These are phyloP conservation scores for Dasysyrphus albostriatus DNA, from an alignment of 2,888 invertebrate species.

Conservation along the genomic window DNA sequence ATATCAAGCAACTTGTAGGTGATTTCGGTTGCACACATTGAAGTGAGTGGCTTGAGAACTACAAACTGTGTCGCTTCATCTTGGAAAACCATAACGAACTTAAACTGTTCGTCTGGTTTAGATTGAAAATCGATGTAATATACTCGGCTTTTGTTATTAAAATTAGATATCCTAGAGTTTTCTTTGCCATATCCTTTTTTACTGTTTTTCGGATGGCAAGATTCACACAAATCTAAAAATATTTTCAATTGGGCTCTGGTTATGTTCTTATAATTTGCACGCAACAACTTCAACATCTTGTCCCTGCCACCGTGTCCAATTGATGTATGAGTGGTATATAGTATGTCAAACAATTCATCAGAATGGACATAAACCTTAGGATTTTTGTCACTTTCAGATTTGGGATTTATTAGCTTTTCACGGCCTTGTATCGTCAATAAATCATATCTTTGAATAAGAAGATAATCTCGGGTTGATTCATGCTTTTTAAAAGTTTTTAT, in stretches of 20 bases:
- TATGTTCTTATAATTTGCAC: constrained; percentile 1
- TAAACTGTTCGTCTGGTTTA: neutral
- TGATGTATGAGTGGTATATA: constrained; percentile 8
- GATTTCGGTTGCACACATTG: neutral
- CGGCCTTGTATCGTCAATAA: constrained; percentile 3
- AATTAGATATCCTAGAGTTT: neutral
- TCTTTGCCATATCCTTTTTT: neutral
- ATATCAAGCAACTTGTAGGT: neutral
- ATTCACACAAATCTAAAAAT: constrained; percentile 24
- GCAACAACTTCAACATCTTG: constrained; percentile 8
- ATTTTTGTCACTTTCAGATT: neutral
- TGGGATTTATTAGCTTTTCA: constrained; percentile 12
- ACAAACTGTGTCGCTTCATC: neutral
- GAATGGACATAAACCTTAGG: constrained; percentile 17
- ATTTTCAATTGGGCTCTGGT: constrained; percentile 11
- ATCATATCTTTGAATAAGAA: constrained; percentile 19
- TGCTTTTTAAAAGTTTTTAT: constrained; percentile 6
- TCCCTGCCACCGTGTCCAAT: constrained; percentile 31
- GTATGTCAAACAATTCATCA: constrained; percentile 31
- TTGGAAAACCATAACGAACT: neutral
- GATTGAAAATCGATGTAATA: constrained; percentile 6
- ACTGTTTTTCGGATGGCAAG: neutral
- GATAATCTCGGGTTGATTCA: constrained; percentile 8
- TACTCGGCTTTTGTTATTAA: neutral
- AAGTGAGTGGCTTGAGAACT: neutral